Conservation (phyloP, 2,113 vertebrate species). For the Apaloderma vittatum region DNA sequence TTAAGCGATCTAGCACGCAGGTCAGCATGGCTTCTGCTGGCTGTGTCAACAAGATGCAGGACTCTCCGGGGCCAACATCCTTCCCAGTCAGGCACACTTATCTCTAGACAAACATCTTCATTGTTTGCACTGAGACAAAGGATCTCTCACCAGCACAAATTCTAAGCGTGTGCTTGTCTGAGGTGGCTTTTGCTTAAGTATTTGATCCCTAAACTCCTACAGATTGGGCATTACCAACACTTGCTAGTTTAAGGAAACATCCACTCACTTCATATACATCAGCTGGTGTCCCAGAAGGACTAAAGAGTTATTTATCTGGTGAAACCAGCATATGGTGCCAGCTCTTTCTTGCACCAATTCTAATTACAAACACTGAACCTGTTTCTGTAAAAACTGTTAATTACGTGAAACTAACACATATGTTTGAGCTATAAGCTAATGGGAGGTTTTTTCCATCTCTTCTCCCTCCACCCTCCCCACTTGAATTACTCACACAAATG, state of each 20-base stretch:
- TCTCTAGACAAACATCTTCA: background rate
- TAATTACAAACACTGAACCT: conserved; percentile 18
- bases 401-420: conserved; percentile 6
- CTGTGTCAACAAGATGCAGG: background rate
- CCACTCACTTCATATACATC: background rate
- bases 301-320: conserved; percentile 8
- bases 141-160: background rate
- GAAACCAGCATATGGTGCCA: conserved; percentile 26
- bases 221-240: background rate
- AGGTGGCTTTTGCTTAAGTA: background rate
- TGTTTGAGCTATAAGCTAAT: background rate
- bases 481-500: background rate
- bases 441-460: background rate
- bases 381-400: background rate
- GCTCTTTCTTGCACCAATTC: background rate
- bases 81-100: background rate
- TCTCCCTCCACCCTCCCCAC: background rate
- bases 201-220: conserved; percentile 23
- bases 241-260: conserved; percentile 33
- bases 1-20: background rate
- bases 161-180: background rate
- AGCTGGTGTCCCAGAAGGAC: conserved; percentile 30
- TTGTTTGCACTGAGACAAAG: background rate
- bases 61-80: background rate
- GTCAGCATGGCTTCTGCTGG: background rate